Conservation (phyloP, 2,113 vertebrate genomes). For the Arvicanthis niloticus region DNA sequence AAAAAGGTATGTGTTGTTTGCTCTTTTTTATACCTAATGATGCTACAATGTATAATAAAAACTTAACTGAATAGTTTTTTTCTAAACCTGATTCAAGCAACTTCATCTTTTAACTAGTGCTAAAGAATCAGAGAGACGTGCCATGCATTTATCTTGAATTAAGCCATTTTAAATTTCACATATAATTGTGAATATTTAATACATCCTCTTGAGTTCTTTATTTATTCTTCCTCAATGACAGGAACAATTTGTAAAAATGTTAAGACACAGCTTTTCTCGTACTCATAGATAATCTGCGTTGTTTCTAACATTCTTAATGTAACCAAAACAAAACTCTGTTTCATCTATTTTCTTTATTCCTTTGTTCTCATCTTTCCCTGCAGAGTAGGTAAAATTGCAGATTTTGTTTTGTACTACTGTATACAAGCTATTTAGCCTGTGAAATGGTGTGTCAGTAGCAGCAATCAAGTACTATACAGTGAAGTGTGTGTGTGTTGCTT, state of each 20-base stretch:
- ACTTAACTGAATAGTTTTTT: neutral
- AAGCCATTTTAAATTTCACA: neutral
- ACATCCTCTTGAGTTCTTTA: neutral
- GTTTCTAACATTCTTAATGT: neutral
- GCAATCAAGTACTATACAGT: neutral
- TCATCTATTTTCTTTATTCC: neutral
- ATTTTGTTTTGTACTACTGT: neutral
- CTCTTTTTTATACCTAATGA: constrained; percentile 3
- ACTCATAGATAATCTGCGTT: neutral
- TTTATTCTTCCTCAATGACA: neutral
- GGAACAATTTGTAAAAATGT: neutral
- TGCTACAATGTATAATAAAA: neutral
- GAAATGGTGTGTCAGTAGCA: neutral
- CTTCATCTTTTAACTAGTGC: neutral
- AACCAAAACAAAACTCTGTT: neutral
- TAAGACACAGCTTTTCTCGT: neutral
- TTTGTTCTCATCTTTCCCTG: neutral
- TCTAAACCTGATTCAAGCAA: neutral
- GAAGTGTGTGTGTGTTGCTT: neutral
- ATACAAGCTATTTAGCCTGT: neutral
- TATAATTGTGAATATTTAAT: neutral
- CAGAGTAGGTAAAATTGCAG: neutral
- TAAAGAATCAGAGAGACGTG: neutral
- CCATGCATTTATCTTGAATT: neutral
- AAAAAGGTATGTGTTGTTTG: neutral